phyloP scores from a whole-genome alignment of 2,113 vertebrate genomes.

The Gulo gulo region DNA sequence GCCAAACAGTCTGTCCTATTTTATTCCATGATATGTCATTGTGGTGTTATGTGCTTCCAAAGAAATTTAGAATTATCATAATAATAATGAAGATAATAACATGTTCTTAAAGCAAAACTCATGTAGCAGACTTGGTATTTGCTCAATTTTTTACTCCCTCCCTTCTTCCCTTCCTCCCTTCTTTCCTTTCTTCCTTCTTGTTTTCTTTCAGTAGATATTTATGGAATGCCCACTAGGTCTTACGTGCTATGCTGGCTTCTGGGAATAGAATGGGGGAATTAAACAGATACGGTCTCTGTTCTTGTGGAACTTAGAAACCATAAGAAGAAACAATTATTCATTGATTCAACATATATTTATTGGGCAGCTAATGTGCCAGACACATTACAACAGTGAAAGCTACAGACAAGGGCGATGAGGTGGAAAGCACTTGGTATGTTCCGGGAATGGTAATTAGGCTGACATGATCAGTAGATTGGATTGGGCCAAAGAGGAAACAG shows the following conservation, averaged over 20 bases:
- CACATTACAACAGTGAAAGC: neutral
- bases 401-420: neutral
- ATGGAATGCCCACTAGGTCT: neutral
- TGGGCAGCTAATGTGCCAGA: neutral
- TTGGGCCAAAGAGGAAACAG: neutral
- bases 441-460: neutral
- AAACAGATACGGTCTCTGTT: neutral
- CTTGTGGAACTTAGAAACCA: neutral
- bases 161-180: too few relatives aligned
- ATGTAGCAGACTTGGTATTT: neutral
- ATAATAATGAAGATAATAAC: neutral
- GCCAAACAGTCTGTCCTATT: neutral
- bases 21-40: neutral
- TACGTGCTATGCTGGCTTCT: neutral
- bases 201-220: neutral
- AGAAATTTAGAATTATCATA: neutral
- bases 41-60: neutral
- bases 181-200: neutral
- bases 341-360: neutral
- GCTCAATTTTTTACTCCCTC: neutral
- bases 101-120: constrained; percentile 22
- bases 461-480: neutral
- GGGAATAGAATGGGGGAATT: neutral
- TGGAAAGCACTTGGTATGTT: neutral
- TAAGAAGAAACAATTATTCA: neutral